These are phyloP conservation scores for Axea sp. DNA, from an alignment of 2,888 invertebrate genomes.

Conservation along the genomic window DNA sequence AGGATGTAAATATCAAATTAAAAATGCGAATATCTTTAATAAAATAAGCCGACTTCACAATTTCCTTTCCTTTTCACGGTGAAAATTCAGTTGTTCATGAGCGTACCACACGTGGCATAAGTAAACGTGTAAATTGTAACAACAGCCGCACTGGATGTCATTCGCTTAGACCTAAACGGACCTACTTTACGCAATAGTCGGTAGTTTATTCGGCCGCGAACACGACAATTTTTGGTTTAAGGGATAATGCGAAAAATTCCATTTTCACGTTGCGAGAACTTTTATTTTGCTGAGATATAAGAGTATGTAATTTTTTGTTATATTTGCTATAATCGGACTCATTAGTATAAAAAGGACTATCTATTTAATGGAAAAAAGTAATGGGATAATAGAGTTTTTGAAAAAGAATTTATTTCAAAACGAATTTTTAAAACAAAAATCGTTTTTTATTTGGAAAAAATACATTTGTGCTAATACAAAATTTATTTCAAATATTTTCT, in stretches of 20 bases:
- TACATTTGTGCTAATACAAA: too few species aligned
- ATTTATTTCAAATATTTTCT: too few species aligned
- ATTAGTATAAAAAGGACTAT: too few species aligned
- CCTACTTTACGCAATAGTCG: constrained; percentile 52
- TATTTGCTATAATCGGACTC: too few species aligned
- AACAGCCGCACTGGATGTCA: constrained; percentile 52
- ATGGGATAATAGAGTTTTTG: too few species aligned
- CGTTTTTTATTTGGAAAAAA: too few species aligned
- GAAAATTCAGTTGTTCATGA: constrained; percentile 34
- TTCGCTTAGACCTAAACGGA: constrained; percentile 53
- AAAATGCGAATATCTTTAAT: constrained; percentile 14
- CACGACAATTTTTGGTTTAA: constrained; percentile 36
- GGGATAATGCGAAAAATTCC: constrained; percentile 49
- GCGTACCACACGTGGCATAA: constrained; percentile 21
- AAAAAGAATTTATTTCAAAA: too few species aligned
- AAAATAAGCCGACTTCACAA: constrained; percentile 9
- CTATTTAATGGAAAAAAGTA: too few species aligned
- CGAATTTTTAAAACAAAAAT: too few species aligned
- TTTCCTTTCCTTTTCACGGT: neutral
- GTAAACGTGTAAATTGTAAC: constrained; percentile 48
- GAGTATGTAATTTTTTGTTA: too few species aligned
- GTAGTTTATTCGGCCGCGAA: constrained; percentile 51
- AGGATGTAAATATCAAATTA: too few species aligned
- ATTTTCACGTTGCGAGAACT: neutral
- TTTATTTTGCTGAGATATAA: too few species aligned